phyloP scores from a whole-genome alignment of 2,888 invertebrate species.

The Isoperla grammatica region DNA sequence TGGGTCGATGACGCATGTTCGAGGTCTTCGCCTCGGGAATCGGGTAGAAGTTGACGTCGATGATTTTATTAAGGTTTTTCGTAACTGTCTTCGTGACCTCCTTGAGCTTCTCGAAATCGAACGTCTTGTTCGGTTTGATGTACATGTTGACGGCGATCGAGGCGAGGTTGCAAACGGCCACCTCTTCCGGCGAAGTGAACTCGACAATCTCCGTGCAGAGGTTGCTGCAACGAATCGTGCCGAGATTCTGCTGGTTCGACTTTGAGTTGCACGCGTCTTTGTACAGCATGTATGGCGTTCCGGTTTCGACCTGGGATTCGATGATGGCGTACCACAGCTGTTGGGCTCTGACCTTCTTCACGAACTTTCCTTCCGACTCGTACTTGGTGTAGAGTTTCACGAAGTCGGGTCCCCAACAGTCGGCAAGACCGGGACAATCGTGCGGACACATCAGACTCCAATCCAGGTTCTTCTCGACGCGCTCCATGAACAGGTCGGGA shows the following conservation, averaged over 20 bases:
- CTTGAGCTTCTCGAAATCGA: slow-evolving; percentile 82
- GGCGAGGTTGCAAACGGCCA: slow-evolving; percentile 95
- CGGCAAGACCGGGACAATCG: slow-evolving; percentile 82
- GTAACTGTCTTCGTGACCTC: slow-evolving; percentile 84
- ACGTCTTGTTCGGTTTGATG: slow-evolving; percentile 70
- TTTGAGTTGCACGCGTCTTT: slow-evolving; percentile 96
- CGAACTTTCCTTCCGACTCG: slow-evolving; percentile 69
- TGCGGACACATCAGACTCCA: slow-evolving; percentile 99
- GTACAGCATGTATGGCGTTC: slow-evolving; percentile 95
- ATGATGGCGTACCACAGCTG: slow-evolving; percentile 91
- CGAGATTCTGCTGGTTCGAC: slow-evolving; percentile 96
- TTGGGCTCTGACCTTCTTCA: slow-evolving; percentile 64
- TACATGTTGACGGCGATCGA: slow-evolving; percentile 96
- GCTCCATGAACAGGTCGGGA: slow-evolving; percentile 95
- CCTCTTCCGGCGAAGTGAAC: slow-evolving; percentile 86
- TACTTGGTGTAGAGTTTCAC: slow-evolving; percentile 79
- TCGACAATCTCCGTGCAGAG: slow-evolving; percentile 97
- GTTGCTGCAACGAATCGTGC: slow-evolving; percentile 97
- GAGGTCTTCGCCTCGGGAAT: slow-evolving; percentile 73
- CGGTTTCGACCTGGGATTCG: slow-evolving; percentile 94
- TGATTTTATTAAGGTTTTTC: slow-evolving; percentile 91
- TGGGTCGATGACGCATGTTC: slow-evolving; percentile 79
- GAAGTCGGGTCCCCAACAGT: slow-evolving; percentile 94
- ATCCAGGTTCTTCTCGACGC: slow-evolving; percentile 73
- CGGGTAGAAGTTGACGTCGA: slow-evolving; percentile 95